Evolutionary conservation across 2,888 invertebrate species (phyloP).

Genomic region (Chrysina gloriosa): DNA sequence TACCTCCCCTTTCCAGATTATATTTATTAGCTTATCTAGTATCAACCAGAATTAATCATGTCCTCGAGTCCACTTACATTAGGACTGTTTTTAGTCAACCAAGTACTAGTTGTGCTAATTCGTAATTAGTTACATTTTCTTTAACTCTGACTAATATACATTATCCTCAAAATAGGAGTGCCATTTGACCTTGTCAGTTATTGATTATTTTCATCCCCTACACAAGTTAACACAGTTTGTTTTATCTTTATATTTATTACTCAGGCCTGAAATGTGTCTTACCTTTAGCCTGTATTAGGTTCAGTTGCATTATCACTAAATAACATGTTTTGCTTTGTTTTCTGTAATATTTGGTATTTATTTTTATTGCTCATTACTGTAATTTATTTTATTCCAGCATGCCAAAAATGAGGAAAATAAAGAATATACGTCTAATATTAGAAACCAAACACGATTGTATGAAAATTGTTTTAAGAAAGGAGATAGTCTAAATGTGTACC

Average conservation of each 20-base stretch:
- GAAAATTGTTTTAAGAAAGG: not conserved
- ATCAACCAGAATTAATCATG: too few relatives aligned
- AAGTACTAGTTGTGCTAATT: too few relatives aligned
- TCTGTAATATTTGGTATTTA: not conserved
- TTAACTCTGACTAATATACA: too few relatives aligned
- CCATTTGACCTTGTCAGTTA: constrained; percentile 57
- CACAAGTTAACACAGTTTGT: constrained; percentile 54
- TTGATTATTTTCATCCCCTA: constrained; percentile 56
- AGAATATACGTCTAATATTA: not conserved
- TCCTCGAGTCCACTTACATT: too few relatives aligned
- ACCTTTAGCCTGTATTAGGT: not conserved
- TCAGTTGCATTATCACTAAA: not conserved
- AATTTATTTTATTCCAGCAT: not conserved
- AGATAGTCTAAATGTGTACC: not conserved
- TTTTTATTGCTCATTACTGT: not conserved
- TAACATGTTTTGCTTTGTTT: not conserved
- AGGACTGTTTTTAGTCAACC: too few relatives aligned
- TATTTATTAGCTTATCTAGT: too few relatives aligned
- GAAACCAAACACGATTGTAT: not conserved
- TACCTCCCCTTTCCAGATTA: too few relatives aligned
- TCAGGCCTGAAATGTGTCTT: constrained; percentile 47
- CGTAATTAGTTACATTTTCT: too few relatives aligned
- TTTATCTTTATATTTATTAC: constrained; percentile 52
- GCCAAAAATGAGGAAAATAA: not conserved
- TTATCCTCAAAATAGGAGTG: constrained; percentile 54